Conservation (phyloP, 2,888 invertebrate genomes). For the Lepidochitona cinerea region DNA sequence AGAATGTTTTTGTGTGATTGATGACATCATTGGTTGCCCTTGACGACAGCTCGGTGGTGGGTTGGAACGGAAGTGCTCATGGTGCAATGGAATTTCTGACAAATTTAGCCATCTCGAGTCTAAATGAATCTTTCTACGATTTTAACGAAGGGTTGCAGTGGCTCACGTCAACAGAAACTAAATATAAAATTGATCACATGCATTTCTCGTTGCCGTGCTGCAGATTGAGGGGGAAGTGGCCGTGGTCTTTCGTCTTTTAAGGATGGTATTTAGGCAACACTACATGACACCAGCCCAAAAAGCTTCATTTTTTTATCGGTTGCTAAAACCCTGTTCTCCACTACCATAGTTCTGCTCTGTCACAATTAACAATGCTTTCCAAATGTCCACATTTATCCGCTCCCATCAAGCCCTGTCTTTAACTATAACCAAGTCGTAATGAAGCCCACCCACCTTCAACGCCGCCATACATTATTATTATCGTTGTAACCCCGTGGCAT, state of each 20-base stretch:
- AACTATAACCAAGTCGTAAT: too few relatives aligned
- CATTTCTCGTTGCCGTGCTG: neutral
- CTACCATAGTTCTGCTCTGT: neutral
- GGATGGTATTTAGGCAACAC: neutral
- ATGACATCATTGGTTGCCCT: conserved; percentile 5
- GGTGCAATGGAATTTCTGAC: too few relatives aligned
- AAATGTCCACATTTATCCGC: neutral
- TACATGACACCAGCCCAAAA: too few relatives aligned
- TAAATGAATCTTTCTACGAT: neutral
- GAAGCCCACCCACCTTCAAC: too few relatives aligned
- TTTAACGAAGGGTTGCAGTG: neutral
- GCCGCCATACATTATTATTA: too few relatives aligned
- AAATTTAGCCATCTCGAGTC: conserved; percentile 4
- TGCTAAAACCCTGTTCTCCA: too few relatives aligned
- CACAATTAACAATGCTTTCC: neutral
- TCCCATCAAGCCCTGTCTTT: neutral
- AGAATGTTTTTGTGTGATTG: conserved; percentile 2
- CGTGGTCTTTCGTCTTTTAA: neutral
- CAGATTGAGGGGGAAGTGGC: neutral
- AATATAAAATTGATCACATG: conserved; percentile 1
- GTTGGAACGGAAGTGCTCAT: too few relatives aligned
- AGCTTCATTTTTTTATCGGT: too few relatives aligned
- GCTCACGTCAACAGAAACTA: neutral
- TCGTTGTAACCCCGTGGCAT: too few relatives aligned
- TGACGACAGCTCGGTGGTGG: neutral